These are phyloP conservation scores for Aptenodytes patagonicus DNA, from an alignment of 2,113 vertebrate species.

Conservation along the genomic window DNA sequence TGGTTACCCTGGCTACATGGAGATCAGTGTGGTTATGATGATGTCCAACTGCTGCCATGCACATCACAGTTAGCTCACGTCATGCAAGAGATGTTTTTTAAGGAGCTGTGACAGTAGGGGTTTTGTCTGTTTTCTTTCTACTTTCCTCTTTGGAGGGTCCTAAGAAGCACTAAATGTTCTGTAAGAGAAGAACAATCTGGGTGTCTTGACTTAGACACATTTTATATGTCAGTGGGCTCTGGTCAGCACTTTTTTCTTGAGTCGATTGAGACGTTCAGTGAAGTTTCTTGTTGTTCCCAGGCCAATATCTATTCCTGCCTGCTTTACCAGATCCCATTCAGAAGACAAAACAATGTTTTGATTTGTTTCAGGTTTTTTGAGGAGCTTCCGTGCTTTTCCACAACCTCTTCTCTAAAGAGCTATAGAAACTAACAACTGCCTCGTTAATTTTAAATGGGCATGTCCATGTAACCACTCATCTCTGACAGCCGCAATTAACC, in stretches of 20 bases:
- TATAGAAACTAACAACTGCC: slow-evolving; percentile 33
- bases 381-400: neutral
- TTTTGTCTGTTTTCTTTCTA: neutral
- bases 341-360: neutral
- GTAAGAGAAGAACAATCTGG: neutral
- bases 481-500: slow-evolving; percentile 59
- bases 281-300: neutral
- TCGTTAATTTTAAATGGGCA: slow-evolving; percentile 45
- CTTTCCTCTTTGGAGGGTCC: neutral
- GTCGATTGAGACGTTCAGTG: neutral
- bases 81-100: neutral
- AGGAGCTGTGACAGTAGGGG: neutral
- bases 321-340: neutral
- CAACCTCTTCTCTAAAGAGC: slow-evolving; percentile 20
- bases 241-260: neutral
- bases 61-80: neutral
- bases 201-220: neutral
- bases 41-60: neutral
- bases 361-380: neutral
- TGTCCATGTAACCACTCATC: slow-evolving; percentile 45
- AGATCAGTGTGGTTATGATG: neutral
- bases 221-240: neutral
- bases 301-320: neutral
- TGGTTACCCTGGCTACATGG: neutral
- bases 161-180: neutral